Percentiles rank a stretch among this genome's conserved stretches.
Conservation (phyloP, 2,113 vertebrate genomes). For the Oriolus oriolus region DNA sequence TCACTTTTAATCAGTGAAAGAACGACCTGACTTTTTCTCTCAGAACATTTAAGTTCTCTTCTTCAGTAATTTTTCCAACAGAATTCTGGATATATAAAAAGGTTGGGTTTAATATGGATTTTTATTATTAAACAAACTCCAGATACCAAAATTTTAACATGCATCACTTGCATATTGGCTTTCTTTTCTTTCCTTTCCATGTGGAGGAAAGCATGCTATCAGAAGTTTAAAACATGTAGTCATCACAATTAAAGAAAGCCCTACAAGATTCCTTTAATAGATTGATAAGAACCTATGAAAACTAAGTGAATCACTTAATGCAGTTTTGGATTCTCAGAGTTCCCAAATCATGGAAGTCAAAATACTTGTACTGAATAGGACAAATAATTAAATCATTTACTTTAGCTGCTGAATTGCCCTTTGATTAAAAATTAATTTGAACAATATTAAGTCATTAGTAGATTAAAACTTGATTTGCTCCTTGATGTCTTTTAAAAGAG, state of each 20-base stretch:
- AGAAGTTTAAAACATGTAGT: background rate
- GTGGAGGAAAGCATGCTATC: background rate
- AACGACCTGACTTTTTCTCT: background rate
- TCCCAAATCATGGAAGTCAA: background rate
- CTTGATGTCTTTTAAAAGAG: background rate
- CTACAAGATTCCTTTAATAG: background rate
- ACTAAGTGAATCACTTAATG: background rate
- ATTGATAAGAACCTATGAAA: background rate
- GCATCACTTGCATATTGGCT: background rate
- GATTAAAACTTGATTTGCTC: background rate
- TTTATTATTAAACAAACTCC: background rate
- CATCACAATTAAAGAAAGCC: background rate
- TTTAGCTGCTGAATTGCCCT: background rate
- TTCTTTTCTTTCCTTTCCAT: background rate
- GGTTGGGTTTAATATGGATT: background rate
- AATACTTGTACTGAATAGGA: background rate
- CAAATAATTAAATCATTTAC: background rate
- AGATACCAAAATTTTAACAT: background rate
- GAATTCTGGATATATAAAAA: background rate
- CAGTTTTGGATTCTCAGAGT: background rate
- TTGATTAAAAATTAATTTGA: background rate
- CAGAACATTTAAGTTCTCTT: background rate
- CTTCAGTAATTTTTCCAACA: background rate
- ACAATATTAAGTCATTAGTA: background rate
- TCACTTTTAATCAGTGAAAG: background rate